Evolutionary conservation across 2,888 invertebrate species (phyloP), one percentile per base, ranked within the genome.

Genomic region (Muscina levida): DNA sequence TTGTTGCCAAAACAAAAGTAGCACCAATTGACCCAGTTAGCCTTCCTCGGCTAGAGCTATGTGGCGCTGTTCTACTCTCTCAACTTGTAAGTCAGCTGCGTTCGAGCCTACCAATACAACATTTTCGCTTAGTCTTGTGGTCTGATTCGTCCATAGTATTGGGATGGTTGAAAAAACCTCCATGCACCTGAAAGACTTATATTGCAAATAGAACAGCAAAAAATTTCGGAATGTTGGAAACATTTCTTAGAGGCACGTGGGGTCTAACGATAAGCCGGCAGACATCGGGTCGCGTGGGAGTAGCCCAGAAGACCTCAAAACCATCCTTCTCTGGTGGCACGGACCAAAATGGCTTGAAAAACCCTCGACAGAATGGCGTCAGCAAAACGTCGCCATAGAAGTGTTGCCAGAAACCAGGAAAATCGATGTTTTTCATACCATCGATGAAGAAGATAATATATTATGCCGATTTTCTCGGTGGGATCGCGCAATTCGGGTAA

Each of bases 271-370:
- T 1, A 82, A 82, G 8, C 77, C 79, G 0, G 77, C 77, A 1
- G 82, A 83, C 57, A 4, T 81, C 0, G 74, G 72, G 15, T 65
- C 79, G 13, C 73, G 76, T 1, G 77, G 81, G 4, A 46, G 77
- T n/a, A n/a, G n/a, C 19, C 46, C 79, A 5, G 17, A 24, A 11
- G 56, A 79, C 11, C 59, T 82, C 1, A 13, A 19, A 37, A 24
- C 24, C 6, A 65, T 31, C n/a, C 17, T 57, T 0, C 22, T 82
- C 1, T 81, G 77, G 80, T 83, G 74, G 82, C 46, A 72, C 15
- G 82, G 77, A 0, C 82, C 71, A 44, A 0, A 0, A 6, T 81
- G 77, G 77, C 57, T 82, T 19, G 8, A n/a, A 26, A 65, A 59
- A 0, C 0, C 37, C 15, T 26, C 53, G 1, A 22, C 44, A n/a